phyloP scores from a whole-genome alignment of 35 echinoderm and acorn worm genomes.

The Apostichopus californicus region DNA sequence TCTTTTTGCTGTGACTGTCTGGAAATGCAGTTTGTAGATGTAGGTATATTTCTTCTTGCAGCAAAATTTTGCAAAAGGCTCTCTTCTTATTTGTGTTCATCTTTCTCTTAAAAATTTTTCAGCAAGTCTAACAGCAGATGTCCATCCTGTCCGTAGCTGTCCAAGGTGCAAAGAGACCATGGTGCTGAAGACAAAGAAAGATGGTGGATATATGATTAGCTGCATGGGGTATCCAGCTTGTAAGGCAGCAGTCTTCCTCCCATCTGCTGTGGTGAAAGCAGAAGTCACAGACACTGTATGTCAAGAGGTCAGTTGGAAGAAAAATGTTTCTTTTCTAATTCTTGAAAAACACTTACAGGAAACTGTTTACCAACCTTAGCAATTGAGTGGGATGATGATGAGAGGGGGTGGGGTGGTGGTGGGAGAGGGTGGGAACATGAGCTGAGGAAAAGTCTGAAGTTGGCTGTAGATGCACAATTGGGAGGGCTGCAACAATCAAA shows the following conservation, averaged over 20 bases:
- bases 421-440: neutral
- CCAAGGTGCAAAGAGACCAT: constrained; percentile 82
- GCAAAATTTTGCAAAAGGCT: neutral
- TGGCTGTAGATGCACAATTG: neutral
- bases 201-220: constrained; percentile 86
- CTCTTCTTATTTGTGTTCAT: neutral
- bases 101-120: constrained; percentile 22
- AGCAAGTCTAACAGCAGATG: constrained; percentile 30
- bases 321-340: no score
- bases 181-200: constrained; percentile 90
- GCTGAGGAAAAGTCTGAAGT: neutral
- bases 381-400: neutral
- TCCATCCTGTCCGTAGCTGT: constrained; percentile 75
- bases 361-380: no score
- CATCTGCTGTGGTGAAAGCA: constrained; percentile 62
- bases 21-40: no score
- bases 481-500: no score
- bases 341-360: no score
- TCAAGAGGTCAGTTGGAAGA: constrained; percentile 54
- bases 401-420: neutral
- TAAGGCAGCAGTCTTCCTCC: constrained; percentile 86
- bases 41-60: no score
- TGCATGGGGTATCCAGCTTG: constrained; percentile 91
- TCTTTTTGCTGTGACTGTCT: no score
- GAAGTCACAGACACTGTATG: constrained; percentile 75